phyloP scores from a whole-genome alignment of 2,113 vertebrate genomes.

The Pontoporia blainvillei region DNA sequence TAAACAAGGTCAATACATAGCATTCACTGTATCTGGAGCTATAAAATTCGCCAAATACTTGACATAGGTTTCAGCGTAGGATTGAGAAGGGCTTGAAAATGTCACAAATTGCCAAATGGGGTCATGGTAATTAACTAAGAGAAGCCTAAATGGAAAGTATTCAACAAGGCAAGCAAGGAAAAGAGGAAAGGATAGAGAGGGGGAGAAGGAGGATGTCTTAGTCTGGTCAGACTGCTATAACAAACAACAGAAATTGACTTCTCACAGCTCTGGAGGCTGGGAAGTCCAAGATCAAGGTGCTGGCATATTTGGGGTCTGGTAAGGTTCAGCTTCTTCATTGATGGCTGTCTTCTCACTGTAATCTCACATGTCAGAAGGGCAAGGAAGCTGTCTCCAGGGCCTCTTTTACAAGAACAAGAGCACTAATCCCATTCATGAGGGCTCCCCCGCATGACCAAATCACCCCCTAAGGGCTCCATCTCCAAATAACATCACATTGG shows the following conservation, averaged over 20 bases:
- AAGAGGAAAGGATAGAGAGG: neutral
- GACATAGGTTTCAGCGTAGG: neutral
- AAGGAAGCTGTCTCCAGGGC: neutral
- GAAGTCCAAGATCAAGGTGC: neutral
- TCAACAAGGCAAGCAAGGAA: neutral
- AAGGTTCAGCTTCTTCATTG: neutral
- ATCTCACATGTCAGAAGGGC: neutral
- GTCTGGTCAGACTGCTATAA: neutral
- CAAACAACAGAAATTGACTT: neutral
- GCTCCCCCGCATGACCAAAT: neutral
- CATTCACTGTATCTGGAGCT: neutral
- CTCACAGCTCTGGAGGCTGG: neutral
- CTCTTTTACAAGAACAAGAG: neutral
- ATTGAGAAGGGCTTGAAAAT: constrained; percentile 4
- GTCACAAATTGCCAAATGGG: neutral
- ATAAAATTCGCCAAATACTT: neutral
- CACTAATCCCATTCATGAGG: too few species aligned
- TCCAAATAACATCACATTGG: neutral
- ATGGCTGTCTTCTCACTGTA: neutral
- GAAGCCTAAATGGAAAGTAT: neutral
- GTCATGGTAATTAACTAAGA: neutral
- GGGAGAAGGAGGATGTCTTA: neutral
- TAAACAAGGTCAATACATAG: constrained; percentile 31
- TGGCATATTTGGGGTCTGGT: neutral
- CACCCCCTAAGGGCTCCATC: neutral